Evolutionary conservation across 1,140 invertebrate species (phyloP).

Genomic region (Platyscapa corneri): DNA sequence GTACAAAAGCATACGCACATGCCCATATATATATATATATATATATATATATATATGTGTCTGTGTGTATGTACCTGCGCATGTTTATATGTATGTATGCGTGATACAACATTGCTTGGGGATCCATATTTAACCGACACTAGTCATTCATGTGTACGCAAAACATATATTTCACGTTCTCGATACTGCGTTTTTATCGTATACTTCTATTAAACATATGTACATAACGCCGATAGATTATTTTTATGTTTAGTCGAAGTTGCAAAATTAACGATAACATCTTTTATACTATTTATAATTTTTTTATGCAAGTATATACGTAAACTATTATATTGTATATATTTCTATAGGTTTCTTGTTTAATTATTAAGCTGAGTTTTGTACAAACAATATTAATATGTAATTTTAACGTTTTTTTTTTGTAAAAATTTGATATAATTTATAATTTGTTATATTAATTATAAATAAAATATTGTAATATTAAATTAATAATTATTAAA

Average conservation of each 20-base stretch:
- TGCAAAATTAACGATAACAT: background rate
- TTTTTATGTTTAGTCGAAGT: background rate
- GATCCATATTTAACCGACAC: slow-evolving; percentile 35
- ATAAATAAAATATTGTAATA: background rate
- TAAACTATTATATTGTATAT: background rate
- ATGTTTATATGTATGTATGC: too few species aligned
- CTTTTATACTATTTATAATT: too few species aligned
- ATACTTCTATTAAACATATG: background rate
- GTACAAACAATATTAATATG: background rate
- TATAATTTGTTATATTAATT: background rate
- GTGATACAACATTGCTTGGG: background rate
- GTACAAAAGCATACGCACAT: too few species aligned
- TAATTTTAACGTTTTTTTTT: background rate
- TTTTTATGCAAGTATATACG: too few species aligned
- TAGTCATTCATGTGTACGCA: slow-evolving; percentile 30
- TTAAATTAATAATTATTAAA: background rate
- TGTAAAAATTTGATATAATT: background rate
- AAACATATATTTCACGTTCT: background rate
- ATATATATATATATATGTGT: too few species aligned
- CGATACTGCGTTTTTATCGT: background rate
- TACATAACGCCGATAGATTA: background rate
- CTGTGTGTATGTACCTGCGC: too few species aligned
- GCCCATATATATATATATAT: too few species aligned
- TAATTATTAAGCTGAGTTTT: background rate
- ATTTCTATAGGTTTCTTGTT: background rate